Conservation (phyloP, 2,888 invertebrate genomes). For the Phalera bucephala region DNA sequence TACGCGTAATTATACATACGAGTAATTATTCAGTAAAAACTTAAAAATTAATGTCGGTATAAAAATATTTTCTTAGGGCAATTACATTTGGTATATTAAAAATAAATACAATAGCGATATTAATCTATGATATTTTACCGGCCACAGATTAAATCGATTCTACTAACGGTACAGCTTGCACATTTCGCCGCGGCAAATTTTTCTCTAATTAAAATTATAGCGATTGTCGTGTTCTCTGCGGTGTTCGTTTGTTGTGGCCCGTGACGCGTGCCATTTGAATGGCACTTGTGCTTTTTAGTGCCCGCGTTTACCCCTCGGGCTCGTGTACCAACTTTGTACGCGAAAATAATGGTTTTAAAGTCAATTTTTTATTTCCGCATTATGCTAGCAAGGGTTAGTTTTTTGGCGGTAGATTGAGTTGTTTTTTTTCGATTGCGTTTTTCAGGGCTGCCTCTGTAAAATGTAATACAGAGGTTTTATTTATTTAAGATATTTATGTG, state of each 20-base stretch:
- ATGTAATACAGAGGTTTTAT: too few relatives aligned
- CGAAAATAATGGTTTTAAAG: constrained; percentile 55
- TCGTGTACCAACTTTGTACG: constrained; percentile 46
- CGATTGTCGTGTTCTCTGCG: constrained; percentile 71
- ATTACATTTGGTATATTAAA: too few relatives aligned
- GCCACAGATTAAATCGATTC: background rate
- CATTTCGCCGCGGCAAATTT: constrained; percentile 72
- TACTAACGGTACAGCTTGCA: constrained; percentile 49
- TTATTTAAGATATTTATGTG: too few relatives aligned
- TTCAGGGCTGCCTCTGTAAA: too few relatives aligned
- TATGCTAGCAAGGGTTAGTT: constrained; percentile 42
- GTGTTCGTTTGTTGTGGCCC: constrained; percentile 76
- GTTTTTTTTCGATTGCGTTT: background rate
- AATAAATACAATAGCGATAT: too few relatives aligned
- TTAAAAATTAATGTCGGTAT: too few relatives aligned
- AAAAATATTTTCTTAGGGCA: too few relatives aligned
- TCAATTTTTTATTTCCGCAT: constrained; percentile 49
- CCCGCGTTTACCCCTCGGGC: constrained; percentile 73
- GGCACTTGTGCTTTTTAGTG: constrained; percentile 77
- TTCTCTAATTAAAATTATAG: constrained; percentile 83
- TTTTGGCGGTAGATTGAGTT: constrained; percentile 32
- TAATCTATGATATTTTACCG: background rate
- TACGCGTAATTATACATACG: too few relatives aligned
- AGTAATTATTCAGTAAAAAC: too few relatives aligned
- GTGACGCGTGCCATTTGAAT: constrained; percentile 76